Percentiles rank a stretch among this genome's conserved stretches.
phyloP scores from a whole-genome alignment of 2,113 vertebrate genomes.

The Malurus elegans region DNA sequence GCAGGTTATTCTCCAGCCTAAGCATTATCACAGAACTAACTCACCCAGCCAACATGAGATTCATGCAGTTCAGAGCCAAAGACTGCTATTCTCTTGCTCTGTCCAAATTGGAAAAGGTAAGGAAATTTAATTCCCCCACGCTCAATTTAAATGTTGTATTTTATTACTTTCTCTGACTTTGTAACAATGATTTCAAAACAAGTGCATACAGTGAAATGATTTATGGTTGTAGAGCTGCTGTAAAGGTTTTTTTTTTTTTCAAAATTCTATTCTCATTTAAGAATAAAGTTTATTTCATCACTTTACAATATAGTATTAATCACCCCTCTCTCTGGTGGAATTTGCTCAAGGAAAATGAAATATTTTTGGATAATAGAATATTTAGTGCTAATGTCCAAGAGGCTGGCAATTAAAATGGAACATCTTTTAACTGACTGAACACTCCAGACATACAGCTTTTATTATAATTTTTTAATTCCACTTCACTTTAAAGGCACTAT shows the following conservation, averaged over 20 bases:
- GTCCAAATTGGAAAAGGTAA: constrained; percentile 96
- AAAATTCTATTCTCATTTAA: not conserved
- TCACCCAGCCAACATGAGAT: constrained; percentile 96
- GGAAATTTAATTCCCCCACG: not conserved
- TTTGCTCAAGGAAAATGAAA: not conserved
- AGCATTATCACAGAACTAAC: constrained; percentile 98
- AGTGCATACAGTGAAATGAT: not conserved
- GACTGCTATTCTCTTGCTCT: constrained; percentile 97
- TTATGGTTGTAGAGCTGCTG: not conserved
- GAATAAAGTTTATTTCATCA: not conserved
- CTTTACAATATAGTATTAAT: not conserved
- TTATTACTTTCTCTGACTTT: not conserved
- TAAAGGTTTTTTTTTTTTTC: not conserved
- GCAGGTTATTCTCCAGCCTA: constrained; percentile 93
- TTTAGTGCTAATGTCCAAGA: not conserved
- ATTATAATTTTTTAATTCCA: not conserved
- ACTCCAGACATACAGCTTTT: not conserved
- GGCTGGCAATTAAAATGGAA: not conserved
- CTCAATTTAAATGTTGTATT: not conserved
- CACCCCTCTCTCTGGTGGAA: not conserved
- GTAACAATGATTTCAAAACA: not conserved
- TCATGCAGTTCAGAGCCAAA: constrained; percentile 98
- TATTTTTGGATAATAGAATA: not conserved
- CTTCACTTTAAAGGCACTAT: not conserved
- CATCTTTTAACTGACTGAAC: not conserved